Conservation (phyloP, 2,888 invertebrate species). For the Trissoscelio sp. region DNA sequence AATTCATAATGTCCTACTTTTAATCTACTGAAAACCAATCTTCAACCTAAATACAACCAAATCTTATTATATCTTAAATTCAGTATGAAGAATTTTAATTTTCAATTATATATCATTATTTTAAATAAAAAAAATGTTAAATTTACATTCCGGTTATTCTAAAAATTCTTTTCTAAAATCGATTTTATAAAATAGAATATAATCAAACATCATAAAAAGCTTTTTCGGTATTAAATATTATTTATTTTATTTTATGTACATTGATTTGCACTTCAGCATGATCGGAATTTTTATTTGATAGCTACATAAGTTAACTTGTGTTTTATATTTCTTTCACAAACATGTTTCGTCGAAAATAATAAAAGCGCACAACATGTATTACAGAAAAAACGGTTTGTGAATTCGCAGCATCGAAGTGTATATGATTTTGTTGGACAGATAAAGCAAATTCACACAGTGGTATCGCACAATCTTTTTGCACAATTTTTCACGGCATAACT, state of each 20-base stretch:
- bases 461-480: not conserved
- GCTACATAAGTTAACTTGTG: not conserved
- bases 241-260: too few relatives aligned
- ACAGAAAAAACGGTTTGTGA: conserved; percentile 3
- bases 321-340: not conserved
- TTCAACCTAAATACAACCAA: too few relatives aligned
- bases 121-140: too few relatives aligned
- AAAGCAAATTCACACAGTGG: not conserved
- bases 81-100: too few relatives aligned
- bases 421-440: not conserved
- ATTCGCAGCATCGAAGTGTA: conserved; percentile 3
- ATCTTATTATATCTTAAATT: too few relatives aligned
- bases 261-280: not conserved
- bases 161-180: too few relatives aligned
- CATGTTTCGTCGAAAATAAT: conserved; percentile 5
- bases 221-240: too few relatives aligned
- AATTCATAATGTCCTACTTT: conserved; percentile 11
- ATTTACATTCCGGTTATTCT: too few relatives aligned
- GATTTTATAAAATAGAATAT: too few relatives aligned
- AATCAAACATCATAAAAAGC: too few relatives aligned
- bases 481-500: not conserved
- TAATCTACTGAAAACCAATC: not conserved
- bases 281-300: not conserved
- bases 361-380: conserved; percentile 7
- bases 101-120: too few relatives aligned